phyloP scores from a whole-genome alignment of 2,888 invertebrate genomes.

The Embidobia sp. region DNA sequence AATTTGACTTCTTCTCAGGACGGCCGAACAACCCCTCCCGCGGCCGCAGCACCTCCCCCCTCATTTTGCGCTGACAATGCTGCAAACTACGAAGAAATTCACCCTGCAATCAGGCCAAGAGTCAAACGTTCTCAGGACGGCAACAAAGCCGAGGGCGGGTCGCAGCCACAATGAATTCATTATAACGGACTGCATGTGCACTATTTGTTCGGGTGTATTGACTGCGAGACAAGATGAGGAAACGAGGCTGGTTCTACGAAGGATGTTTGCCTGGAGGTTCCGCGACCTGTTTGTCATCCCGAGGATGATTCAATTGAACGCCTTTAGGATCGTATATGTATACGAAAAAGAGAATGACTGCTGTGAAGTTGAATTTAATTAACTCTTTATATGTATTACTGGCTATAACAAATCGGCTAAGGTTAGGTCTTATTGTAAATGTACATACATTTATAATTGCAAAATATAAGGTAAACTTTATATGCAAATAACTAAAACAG shows the following conservation, averaged over 20 bases:
- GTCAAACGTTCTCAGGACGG: constrained; percentile 79
- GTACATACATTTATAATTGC: too few relatives aligned
- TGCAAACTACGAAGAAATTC: constrained; percentile 80
- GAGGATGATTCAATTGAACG: constrained; percentile 14
- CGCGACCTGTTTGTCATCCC: constrained; percentile 13
- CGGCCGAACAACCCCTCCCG: constrained; percentile 62
- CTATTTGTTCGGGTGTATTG: constrained; percentile 38
- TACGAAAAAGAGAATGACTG: too few relatives aligned
- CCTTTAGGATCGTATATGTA: too few relatives aligned
- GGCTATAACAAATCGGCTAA: too few relatives aligned
- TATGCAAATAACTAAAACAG: too few relatives aligned
- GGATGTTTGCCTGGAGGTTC: constrained; percentile 33
- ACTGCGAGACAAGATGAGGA: constrained; percentile 49
- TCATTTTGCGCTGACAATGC: constrained; percentile 78
- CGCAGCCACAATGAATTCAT: constrained; percentile 68
- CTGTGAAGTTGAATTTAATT: too few relatives aligned
- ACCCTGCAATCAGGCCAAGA: constrained; percentile 80
- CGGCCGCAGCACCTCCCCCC: constrained; percentile 79
- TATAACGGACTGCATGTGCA: constrained; percentile 64
- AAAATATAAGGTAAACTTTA: too few relatives aligned
- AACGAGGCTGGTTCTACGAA: constrained; percentile 8
- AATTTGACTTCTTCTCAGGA: constrained; percentile 68
- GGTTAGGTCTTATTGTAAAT: too few relatives aligned
- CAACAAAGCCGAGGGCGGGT: constrained; percentile 72
- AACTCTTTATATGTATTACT: too few relatives aligned